These are phyloP conservation scores for Lissocephala sabroskyi DNA, from an alignment of 2,888 invertebrate species.

Conservation along the genomic window DNA sequence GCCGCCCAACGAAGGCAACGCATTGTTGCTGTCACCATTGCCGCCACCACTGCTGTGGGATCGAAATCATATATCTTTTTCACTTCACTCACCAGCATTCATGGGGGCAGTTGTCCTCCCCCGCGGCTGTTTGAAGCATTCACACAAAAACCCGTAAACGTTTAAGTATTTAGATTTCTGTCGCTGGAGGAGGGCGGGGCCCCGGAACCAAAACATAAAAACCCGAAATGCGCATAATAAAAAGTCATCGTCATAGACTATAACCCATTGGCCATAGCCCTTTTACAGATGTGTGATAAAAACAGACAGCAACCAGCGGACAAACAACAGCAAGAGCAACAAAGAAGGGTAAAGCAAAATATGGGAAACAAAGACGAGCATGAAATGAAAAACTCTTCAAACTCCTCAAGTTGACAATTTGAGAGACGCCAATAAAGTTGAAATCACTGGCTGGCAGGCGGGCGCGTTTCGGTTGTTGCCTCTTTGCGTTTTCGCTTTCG, in stretches of 20 bases:
- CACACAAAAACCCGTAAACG: slow-evolving; percentile 47
- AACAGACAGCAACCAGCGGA: not conserved
- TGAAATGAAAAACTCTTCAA: slow-evolving; percentile 53
- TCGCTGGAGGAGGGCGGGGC: slow-evolving; percentile 29
- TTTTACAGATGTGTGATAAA: slow-evolving; percentile 50
- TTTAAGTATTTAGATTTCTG: slow-evolving; percentile 54
- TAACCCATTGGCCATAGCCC: slow-evolving; percentile 37
- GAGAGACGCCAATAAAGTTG: slow-evolving; percentile 54
- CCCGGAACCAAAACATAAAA: slow-evolving; percentile 58
- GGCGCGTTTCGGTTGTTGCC: slow-evolving; percentile 10
- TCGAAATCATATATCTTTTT: not conserved
- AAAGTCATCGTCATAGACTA: slow-evolving; percentile 53
- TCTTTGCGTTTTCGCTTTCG: slow-evolving; percentile 21
- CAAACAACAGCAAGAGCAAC: not conserved
- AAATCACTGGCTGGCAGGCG: too few relatives aligned
- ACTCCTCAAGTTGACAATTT: slow-evolving; percentile 52
- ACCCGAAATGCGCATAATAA: slow-evolving; percentile 59
- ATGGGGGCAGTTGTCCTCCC: too few relatives aligned
- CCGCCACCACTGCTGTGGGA: not conserved
- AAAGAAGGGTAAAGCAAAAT: slow-evolving; percentile 41
- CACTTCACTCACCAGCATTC: too few relatives aligned
- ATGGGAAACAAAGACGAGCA: slow-evolving; percentile 62
- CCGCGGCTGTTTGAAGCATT: slow-evolving; percentile 6
- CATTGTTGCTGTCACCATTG: too few relatives aligned
- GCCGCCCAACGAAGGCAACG: too few relatives aligned